Evolutionary conservation across 2,113 vertebrate genomes (phyloP), one percentile per base, ranked within the genome.

Genomic region (Psephotus haematonotus): DNA sequence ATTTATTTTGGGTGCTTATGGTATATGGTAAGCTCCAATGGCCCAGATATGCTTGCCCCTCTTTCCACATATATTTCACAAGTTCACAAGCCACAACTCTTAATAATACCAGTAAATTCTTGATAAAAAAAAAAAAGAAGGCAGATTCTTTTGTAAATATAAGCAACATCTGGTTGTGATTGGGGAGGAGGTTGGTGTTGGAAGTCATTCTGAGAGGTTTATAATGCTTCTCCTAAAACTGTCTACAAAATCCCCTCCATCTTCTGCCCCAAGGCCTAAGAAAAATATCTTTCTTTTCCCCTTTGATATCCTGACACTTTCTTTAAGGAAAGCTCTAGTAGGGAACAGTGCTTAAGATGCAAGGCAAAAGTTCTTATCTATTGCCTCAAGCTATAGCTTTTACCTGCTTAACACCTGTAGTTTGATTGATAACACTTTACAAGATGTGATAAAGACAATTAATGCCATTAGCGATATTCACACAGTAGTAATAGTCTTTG

Each of bases 391-490:
- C 64, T 80, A 55, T 14, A 81, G 68, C 79, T 85, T 82, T 97
- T 92, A 50, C 88, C 67, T 77, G 43, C 46, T 84, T 91, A 92
- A 92, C 81, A 94, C 93, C 78, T 94, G 89, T 72, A 81, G 47
- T 78, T 65, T 71, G 53, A 71, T 29, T 74, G 93, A 96, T 97
- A 96, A 77, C 62, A 57, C 72, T 95, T 95, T 91, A 88, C 72
- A 88, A 92, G 91, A 86, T 91, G 62, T 0, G 79, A 97, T 93
- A 95, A 97, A 97, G 93, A 88, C n/a, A 23, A 64, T 75, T 63
- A n/a, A 60, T 94, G 62, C 90, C 91, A 92, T 90, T 79, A 95
- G 60, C 77, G 83, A 78, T 90, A 92, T 90, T 96, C 88, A 6
- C 68, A 80, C 24, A 25, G 44, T 76, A 75, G 55, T 78, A 75